Conservation (phyloP, 2,113 vertebrate species). For the Rhinolophus sinicus region DNA sequence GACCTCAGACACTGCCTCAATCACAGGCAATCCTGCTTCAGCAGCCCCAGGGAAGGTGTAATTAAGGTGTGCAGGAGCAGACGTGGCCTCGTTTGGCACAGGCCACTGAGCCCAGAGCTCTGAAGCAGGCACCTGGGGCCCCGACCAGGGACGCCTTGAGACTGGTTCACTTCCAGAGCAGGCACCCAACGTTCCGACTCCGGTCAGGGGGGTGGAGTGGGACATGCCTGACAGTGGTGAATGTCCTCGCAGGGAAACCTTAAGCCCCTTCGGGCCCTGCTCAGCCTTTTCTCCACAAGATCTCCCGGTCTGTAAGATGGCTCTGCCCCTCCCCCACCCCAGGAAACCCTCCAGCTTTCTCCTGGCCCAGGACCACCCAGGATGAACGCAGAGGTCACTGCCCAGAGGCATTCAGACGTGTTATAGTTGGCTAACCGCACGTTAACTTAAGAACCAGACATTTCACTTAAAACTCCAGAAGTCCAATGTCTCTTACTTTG, state of each 20-base stretch:
- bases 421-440: not conserved
- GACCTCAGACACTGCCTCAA: not conserved
- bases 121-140: not conserved
- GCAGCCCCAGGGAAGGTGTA: not conserved
- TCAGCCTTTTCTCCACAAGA: not conserved
- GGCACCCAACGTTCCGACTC: not conserved
- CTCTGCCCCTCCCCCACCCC: not conserved
- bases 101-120: not conserved
- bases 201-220: not conserved
- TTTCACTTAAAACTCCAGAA: not conserved
- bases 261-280: not conserved
- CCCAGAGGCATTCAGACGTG: not conserved
- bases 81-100: constrained; percentile 48
- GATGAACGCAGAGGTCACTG: not conserved
- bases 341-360: not conserved
- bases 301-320: not conserved
- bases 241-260: not conserved
- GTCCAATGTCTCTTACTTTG: not conserved
- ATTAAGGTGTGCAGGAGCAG: not conserved
- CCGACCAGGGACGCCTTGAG: not conserved
- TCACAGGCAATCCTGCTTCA: not conserved
- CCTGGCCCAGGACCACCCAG: too few relatives aligned
- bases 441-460: not conserved
- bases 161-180: not conserved
- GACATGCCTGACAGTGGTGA: not conserved